Evolutionary conservation across 2,113 vertebrate genomes (phyloP), one percentile per base, ranked within the genome.

Genomic region (Passer domesticus): DNA sequence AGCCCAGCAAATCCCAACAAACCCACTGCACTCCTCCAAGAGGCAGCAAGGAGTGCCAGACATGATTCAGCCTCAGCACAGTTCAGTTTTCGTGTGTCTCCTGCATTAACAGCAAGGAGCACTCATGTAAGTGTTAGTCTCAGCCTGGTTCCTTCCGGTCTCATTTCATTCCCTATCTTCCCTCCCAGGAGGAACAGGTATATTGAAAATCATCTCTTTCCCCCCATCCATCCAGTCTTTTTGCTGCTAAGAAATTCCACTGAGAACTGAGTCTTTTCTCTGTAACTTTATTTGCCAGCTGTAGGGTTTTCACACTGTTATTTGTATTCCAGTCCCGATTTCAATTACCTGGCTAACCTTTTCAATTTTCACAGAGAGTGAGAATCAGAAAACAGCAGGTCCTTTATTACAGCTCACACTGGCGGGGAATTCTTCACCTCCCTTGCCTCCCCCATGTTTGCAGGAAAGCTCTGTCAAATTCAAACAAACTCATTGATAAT

Each of bases 321-420:
- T 97, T 96, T 92, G 96, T 97, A 97, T 97, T 97, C 96, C 84
- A 95, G 93, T 95, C 96, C 75, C 63, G 81, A 96, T 97, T 97
- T 96, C 97, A 97, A 96, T 97, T 97, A 97, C 96, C 90, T 96
- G 89, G 67, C 81, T 95, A 97, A 96, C 92, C 96, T 96, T 97
- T 96, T 92, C 95, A 94, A 94, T 97, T 96, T 95, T 94, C 95
- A 94, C 95, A 96, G 94, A 82, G 94, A 95, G 95, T 46, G 92
- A 86, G 93, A 90, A 91, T 92, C 91, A 89, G 83, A 94, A 96
- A 96, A 91, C 91, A 94, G 83, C 79, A 94, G 76, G 92, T 83
- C 86, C 83, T 94, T 94, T 95, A 96, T 96, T 96, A 95, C 88
- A 94, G 66, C 81, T 94, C 76, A 84, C 62, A 47, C 68, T 52